A percentile compares a stretch with the other conserved stretches of the same genome.
phyloP scores from a whole-genome alignment of 2,888 invertebrate species.

The Drosophila anceps region DNA sequence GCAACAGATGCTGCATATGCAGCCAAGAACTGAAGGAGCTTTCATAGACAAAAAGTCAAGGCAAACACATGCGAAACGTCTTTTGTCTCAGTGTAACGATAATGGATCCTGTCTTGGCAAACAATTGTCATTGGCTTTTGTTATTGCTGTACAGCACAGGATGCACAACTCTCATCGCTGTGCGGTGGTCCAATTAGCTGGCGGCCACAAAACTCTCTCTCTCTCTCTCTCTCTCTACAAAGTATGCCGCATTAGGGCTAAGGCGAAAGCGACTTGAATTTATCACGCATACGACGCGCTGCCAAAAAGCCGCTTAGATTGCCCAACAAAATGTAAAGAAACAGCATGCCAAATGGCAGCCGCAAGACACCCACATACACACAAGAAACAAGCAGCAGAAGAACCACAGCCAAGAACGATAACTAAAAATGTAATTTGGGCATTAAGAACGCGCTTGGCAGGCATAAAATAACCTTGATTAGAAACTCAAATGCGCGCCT shows the following conservation, averaged over 20 bases:
- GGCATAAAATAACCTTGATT: conserved; percentile 79
- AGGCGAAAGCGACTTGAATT: conserved; percentile 51
- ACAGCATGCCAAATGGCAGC: conserved; percentile 26
- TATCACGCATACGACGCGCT: conserved; percentile 64
- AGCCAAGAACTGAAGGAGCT: conserved; percentile 6
- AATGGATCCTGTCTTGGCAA: conserved; percentile 68
- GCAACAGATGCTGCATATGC: conserved; percentile 19
- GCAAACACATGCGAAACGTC: conserved; percentile 51
- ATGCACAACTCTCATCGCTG: conserved; percentile 43
- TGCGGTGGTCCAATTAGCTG: conserved; percentile 62
- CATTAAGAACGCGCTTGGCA: conserved; percentile 72
- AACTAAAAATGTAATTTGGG: conserved; percentile 80
- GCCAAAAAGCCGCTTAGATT: conserved; percentile 55
- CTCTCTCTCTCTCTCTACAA: not conserved
- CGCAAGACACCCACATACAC: conserved; percentile 25
- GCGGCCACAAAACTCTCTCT: conserved; percentile 2
- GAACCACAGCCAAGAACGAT: conserved; percentile 27
- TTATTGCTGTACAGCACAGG: conserved; percentile 24
- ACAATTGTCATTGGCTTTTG: conserved; percentile 64
- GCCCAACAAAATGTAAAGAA: conserved; percentile 18
- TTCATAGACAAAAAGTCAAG: conserved; percentile 58
- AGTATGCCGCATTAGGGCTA: conserved; percentile 3
- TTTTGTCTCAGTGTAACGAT: conserved; percentile 61
- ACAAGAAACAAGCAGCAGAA: not conserved
- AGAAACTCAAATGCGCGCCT: conserved; percentile 72